Conservation (phyloP, 2,888 invertebrate genomes). For the Eumerus sabulonum region DNA sequence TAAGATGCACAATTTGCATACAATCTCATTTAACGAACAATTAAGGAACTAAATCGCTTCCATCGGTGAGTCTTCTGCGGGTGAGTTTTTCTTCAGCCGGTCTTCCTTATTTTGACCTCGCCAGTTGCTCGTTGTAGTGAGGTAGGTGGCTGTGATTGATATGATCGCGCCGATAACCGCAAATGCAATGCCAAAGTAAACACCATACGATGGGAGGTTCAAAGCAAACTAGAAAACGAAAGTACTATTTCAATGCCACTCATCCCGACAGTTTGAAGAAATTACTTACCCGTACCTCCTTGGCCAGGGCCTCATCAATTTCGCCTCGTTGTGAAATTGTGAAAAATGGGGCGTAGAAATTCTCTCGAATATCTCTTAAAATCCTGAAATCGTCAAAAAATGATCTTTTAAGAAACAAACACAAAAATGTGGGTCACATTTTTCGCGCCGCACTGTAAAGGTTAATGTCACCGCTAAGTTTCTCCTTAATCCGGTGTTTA, state of each 20-base stretch:
- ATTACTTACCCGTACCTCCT: slow-evolving; percentile 65
- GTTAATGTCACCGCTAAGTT: no score
- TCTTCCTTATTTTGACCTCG: slow-evolving; percentile 55
- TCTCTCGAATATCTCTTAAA: slow-evolving; percentile 77
- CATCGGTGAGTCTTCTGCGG: no score
- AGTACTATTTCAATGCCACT: background rate
- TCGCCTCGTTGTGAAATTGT: slow-evolving; percentile 85
- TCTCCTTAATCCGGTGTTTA: no score
- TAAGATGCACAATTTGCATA: no score
- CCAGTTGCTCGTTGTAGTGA: slow-evolving; percentile 72
- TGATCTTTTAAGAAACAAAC: background rate
- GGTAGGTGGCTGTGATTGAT: slow-evolving; percentile 68
- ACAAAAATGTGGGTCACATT: no score
- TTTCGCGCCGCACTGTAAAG: no score
- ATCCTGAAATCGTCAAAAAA: slow-evolving; percentile 77
- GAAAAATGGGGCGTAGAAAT: slow-evolving; percentile 83
- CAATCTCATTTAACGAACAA: no score
- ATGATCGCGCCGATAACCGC: slow-evolving; percentile 70
- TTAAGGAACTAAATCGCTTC: no score
- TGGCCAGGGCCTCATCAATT: slow-evolving; percentile 81
- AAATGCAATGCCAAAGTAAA: slow-evolving; percentile 72
- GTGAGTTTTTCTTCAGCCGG: background rate
- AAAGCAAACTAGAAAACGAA: slow-evolving; percentile 70
- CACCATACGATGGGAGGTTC: slow-evolving; percentile 70
- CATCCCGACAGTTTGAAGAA: no score